These are phyloP conservation scores for Geococcyx californianus DNA, from an alignment of 2,113 vertebrate genomes.

Conservation along the genomic window DNA sequence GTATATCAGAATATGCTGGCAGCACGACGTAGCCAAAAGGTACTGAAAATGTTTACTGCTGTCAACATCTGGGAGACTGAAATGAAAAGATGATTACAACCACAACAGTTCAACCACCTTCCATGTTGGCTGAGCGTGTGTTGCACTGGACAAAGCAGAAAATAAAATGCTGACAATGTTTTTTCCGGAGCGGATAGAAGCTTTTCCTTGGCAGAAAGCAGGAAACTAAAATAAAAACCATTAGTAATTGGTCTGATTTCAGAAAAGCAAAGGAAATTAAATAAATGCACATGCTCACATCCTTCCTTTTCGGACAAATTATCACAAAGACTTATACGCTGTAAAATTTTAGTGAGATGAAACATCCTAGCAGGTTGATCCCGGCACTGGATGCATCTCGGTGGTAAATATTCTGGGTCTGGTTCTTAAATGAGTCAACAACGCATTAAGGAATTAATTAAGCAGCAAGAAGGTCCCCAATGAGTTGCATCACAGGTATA, in stretches of 20 bases:
- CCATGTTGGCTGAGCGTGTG: accelerated
- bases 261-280: neutral
- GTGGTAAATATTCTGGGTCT: too few species aligned
- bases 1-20: neutral
- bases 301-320: neutral
- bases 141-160: neutral
- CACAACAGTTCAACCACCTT: neutral
- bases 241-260: neutral
- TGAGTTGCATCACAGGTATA: neutral
- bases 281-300: neutral
- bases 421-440: neutral
- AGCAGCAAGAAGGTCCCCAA: neutral
- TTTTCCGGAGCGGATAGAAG: neutral
- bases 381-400: neutral
- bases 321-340: neutral
- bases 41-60: neutral
- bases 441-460: neutral
- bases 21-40: neutral
- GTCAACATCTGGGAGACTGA: neutral
- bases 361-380: neutral
- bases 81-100: neutral
- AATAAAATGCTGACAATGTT: neutral
- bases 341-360: neutral
- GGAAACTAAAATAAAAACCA: neutral
- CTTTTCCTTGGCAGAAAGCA: neutral